A percentile compares a stretch with the other conserved stretches of the same genome.
phyloP scores from a whole-genome alignment of 92 coral and sea anemone species.

The Bergia sp. region DNA sequence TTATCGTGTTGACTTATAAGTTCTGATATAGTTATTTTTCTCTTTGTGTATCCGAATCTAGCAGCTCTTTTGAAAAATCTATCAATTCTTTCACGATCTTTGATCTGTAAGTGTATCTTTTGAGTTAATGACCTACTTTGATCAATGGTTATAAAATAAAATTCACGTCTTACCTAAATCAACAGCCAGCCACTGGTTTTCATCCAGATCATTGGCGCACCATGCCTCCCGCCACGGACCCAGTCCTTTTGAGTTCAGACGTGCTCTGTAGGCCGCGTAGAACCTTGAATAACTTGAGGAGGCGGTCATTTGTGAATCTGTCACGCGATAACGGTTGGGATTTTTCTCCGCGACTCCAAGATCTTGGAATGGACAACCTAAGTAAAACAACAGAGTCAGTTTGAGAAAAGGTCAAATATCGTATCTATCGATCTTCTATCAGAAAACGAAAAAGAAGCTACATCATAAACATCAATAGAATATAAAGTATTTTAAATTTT shows the following conservation, averaged over 20 bases:
- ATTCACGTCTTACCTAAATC: neutral
- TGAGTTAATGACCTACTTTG: too few species aligned
- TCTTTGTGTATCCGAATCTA: too few species aligned
- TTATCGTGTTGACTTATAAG: too few species aligned
- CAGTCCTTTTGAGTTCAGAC: neutral
- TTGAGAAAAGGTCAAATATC: neutral
- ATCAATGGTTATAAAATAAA: neutral
- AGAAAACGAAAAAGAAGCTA: too few species aligned
- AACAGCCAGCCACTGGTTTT: neutral
- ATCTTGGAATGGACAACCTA: neutral
- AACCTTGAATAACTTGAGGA: constrained; percentile 16
- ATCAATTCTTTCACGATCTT: too few species aligned
- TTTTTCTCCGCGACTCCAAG: constrained; percentile 5
- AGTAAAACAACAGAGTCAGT: neutral
- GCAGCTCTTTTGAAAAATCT: too few species aligned
- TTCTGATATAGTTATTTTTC: too few species aligned
- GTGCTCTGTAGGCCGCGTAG: constrained; percentile 24
- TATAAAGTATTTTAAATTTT: too few species aligned
- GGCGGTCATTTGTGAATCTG: constrained; percentile 19
- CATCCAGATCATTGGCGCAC: neutral
- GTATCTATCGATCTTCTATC: too few species aligned
- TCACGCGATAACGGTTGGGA: neutral
- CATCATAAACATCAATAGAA: too few species aligned
- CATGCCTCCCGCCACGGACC: neutral
- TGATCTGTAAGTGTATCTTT: too few species aligned